Base-by-base conservation (phyloP, 2,113 vertebrate species). In the Dissostichus mawsoni region DNA sequence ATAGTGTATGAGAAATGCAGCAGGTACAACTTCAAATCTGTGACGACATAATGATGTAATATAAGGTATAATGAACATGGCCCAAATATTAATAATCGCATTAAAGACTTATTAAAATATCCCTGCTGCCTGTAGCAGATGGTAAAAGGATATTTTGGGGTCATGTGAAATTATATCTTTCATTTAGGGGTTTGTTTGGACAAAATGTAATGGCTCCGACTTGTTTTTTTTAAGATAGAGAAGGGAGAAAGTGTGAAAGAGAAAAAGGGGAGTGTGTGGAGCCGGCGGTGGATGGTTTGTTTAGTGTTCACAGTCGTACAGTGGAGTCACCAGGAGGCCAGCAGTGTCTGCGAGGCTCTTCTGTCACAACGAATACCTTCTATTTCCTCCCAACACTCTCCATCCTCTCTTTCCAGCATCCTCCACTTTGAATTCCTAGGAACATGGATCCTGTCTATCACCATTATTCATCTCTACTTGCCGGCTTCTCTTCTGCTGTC, bases 241-340 rank as follows among this genome's bases (percentile, higher is more conserved):
- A 62, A 45, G 20, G 5, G 14, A 5, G 55, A 57, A 2, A 45
- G 48, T 25, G 70, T 50, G 63, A 51, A 58, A 16, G 57, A 55
- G 25, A 23, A 51, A 75, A 4, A 18, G 48, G 12, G 33, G 66
- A 76, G 59, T n/a, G 76, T 16, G 62, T 41, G 67, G 68, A 80
- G 84, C 69, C 47, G 62, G 53, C 29, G n/a, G 56, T 70, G 44
- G 17, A 3, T 44, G 25, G 52, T 76, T 87, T 90, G 91, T 77
- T 87, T 85, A 89, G 81, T 87, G 83, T 91, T 85, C 86, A 44
- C 70, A 44, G 44, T 8, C 57, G 56, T 88, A 84, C 84, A 90
- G 91, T 88, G 91, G 88, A 93, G 93, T 95, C 94, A 94, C 70
- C 51, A 70, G 89, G 81, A 90, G 93, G 93, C 93, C 94, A 90